Evolutionary conservation across 2,113 vertebrate genomes (phyloP), one percentile per base, ranked within the genome.

Genomic region (Pygoscelis adeliae): DNA sequence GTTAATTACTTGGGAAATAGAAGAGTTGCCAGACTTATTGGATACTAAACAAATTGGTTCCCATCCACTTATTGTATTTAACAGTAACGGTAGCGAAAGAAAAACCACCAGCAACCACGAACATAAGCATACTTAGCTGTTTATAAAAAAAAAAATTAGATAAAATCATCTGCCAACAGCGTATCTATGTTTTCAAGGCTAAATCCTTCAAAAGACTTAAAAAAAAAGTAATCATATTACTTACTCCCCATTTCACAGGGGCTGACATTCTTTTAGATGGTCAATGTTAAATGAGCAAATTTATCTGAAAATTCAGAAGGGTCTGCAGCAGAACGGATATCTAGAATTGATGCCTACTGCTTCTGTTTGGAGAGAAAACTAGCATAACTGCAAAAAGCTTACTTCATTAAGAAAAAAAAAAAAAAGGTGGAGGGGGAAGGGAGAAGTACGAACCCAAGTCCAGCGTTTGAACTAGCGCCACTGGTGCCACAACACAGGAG

Each of bases 391-490:
- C 80, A 17, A 47, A 32, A 34, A 10, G 5, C 36, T 47, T 6
- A 9, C 44, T 46, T 32, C 34, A 14, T 11, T 7, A 13, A 27
- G 6, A 34, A 6, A 56, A 15, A 76, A 11, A 29, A 8, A 36
- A 18, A 12, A 9, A 1, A 71, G 46, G 42, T 10, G n/a, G 19
- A 11, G 9, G 6, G 7, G 1, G 44, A 17, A 50, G 27, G 38
- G 21, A 56, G 18, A 2, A 25, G 17, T 0, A 3, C 4, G 19
- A 18, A 6, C 16, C 18, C 7, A 11, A 44, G 76, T 7, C 9
- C 49, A 1, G 72, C 0, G 59, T 10, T 2, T 0, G 30, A 19
- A 15, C 6, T 6, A 1, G 52, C 0, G 42, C 36, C 38, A 2
- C 46, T 4, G 14, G 58, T 6, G 40, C 15, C 7, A 1, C 1